Evolutionary conservation across 2,113 vertebrate species (phyloP).

Genomic region (Sula dactylatra): DNA sequence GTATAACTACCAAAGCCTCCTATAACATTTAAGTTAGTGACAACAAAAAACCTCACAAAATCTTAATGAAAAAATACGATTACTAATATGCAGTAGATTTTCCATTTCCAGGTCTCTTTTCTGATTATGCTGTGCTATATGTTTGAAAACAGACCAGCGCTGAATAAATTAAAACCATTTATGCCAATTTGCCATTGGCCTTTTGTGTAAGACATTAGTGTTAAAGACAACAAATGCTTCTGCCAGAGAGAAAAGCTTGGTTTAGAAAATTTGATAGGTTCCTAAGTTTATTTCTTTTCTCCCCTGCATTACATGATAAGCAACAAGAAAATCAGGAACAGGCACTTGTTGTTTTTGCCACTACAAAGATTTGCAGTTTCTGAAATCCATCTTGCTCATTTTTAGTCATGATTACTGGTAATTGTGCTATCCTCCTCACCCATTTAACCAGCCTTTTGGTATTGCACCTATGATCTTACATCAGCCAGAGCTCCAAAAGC

Average conservation of each 20-base stretch:
- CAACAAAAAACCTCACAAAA: not conserved
- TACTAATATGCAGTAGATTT: not conserved
- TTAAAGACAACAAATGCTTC: not conserved
- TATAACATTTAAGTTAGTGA: not conserved
- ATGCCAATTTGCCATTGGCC: not conserved
- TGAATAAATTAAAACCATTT: not conserved
- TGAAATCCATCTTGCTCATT: not conserved
- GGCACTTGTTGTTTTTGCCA: not conserved
- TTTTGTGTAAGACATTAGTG: not conserved
- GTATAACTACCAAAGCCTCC: not conserved
- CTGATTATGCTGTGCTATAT: not conserved
- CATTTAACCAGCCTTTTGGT: not conserved
- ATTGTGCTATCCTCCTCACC: not conserved
- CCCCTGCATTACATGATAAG: not conserved
- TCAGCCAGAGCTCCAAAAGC: not conserved
- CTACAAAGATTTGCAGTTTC: not conserved
- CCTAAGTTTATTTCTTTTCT: not conserved
- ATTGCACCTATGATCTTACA: no score
- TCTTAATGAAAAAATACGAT: not conserved
- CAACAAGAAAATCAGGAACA: not conserved
- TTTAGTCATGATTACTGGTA: not conserved
- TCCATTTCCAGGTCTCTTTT: not conserved
- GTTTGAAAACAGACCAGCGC: not conserved
- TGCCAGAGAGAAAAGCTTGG: not conserved
- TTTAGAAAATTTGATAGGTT: not conserved